A percentile compares a stretch with the other conserved stretches of the same genome.
These are phyloP conservation scores for Cataglyphis hispanica DNA, from an alignment of 1,140 invertebrate species.

Conservation along the genomic window DNA sequence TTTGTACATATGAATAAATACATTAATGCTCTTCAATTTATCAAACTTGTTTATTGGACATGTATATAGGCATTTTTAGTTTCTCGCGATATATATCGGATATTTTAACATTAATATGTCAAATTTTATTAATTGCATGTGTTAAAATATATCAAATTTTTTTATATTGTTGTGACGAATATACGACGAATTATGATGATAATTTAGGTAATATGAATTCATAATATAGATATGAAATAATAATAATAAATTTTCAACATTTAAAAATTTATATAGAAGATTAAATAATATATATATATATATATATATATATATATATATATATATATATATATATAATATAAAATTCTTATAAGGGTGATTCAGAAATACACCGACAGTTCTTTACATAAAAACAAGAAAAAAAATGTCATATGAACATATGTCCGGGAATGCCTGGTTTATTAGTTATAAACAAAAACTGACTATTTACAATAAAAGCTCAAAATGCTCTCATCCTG, in stretches of 20 bases:
- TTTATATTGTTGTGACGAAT: background rate
- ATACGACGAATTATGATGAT: conserved; percentile 72
- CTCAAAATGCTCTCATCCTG: too few species aligned
- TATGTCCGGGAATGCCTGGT: too few species aligned
- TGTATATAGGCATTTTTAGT: background rate
- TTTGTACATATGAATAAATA: background rate
- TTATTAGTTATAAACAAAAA: too few species aligned
- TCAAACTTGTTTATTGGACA: background rate
- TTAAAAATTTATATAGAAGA: background rate
- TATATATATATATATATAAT: too few species aligned
- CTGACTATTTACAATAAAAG: too few species aligned
- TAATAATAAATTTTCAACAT: background rate
- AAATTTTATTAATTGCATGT: background rate
- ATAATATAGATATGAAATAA: background rate
- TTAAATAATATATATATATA: background rate
- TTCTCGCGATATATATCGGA: background rate
- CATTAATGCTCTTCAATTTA: background rate
- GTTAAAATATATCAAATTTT: background rate
- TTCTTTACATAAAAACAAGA: too few species aligned
- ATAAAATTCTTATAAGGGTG: too few species aligned
- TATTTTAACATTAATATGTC: background rate
- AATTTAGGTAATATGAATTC: background rate
- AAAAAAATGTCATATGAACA: too few species aligned
- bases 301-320: too few species aligned
- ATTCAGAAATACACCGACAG: too few species aligned